These are phyloP conservation scores for Sarcophaga caerulescens DNA, from an alignment of 2,888 invertebrate genomes.

Conservation along the genomic window DNA sequence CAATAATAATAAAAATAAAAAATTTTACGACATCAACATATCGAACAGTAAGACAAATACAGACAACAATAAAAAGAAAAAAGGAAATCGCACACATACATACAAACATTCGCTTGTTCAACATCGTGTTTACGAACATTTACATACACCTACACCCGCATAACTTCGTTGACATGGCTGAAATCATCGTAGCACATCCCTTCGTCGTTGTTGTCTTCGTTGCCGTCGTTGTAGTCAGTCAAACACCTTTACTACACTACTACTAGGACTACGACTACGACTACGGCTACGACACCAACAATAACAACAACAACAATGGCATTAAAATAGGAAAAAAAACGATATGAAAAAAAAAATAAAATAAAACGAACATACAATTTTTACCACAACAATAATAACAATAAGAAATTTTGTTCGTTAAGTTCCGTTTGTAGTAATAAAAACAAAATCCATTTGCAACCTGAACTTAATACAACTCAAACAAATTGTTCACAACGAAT, in stretches of 20 bases:
- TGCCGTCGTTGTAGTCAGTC: neutral
- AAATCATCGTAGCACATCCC: neutral
- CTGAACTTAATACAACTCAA: slow-evolving; percentile 33
- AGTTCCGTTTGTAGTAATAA: slow-evolving; percentile 35
- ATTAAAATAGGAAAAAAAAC: neutral
- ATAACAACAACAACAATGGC: neutral
- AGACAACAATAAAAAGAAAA: slow-evolving; percentile 28
- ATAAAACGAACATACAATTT: slow-evolving; percentile 12
- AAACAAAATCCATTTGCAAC: slow-evolving; percentile 20
- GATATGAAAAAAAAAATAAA: neutral
- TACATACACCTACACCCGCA: slow-evolving; percentile 37
- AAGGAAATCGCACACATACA: neutral
- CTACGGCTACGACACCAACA: slow-evolving; percentile 6
- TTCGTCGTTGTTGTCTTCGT: neutral
- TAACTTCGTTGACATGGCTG: slow-evolving; percentile 37
- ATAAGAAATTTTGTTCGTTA: slow-evolving; percentile 20
- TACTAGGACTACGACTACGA: neutral
- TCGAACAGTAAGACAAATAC: slow-evolving; percentile 51
- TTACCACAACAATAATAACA: slow-evolving; percentile 38
- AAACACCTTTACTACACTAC: slow-evolving; percentile 30
- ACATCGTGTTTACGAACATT: neutral
- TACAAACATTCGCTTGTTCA: neutral
- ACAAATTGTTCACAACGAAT: slow-evolving; percentile 12
- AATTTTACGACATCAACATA: slow-evolving; percentile 27
- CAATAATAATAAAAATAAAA: slow-evolving; percentile 13